Evolutionary conservation across 2,113 vertebrate species (phyloP), one percentile per base, ranked within the genome.

Genomic region (Ciconia stormi): DNA sequence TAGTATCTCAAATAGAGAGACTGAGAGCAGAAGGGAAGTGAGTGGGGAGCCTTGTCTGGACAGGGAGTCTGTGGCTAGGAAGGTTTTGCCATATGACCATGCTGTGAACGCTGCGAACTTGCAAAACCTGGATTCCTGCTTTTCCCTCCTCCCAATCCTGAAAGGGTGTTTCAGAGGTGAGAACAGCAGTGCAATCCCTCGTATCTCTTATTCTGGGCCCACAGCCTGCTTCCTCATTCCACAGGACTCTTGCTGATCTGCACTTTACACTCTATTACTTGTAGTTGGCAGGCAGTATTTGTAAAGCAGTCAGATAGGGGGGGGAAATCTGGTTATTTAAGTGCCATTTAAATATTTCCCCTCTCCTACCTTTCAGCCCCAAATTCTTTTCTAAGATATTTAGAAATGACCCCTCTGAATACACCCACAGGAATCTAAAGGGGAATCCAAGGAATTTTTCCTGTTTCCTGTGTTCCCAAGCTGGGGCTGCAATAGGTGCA

Each of bases 191-290:
- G 36, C 87, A 95, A 82, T 96, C 74, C 87, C 87, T 97, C 96
- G 96, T 96, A 97, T 97, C 97, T 97, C 87, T 62, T 42, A 61
- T 89, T 87, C 93, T 88, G 94, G 87, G 95, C 97, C 82, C 90
- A 55, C 74, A 82, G 95, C 95, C 94, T 93, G 94, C 94, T 97
- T 97, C 96, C 97, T 97, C 97, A 97, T 97, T 97, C 97, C 96
- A 90, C 46, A 44, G 78, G 66, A 82, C 71, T 97, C 91, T 69
- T 95, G 84, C 94, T 95, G 93, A 95, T 97, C 89, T 95, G 97
- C 95, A 93, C 94, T 97, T 97, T 96, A 96, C 58, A 93, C 95
- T 91, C 56, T 88, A 62, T 91, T 95, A 82, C 83, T 90, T 86
- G 58, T 26, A 90, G 80, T 72, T 96, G 94, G 53, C 89, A 95